Base-by-base conservation (phyloP, 92 coral and sea anemone species). In the Epizoanthus scotinus region DNA sequence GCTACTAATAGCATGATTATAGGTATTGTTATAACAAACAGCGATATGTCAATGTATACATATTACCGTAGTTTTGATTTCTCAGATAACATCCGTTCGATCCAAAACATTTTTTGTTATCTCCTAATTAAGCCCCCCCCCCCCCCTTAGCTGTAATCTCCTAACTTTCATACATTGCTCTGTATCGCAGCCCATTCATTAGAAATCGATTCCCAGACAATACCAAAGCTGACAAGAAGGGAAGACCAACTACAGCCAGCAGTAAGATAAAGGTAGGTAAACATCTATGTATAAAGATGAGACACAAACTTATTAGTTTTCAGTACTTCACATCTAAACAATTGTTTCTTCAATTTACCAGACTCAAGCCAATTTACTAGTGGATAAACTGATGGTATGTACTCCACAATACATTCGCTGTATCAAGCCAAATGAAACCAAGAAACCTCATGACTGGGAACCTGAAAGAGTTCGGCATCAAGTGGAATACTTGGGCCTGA, bases 341-440 rank as follows among this genome's bases (percentile, higher is more conserved):
- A 40, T 18, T 5, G 44, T 22, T 58, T 14, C 38, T 69, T 62
- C 82, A 24, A 15, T 12, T 63, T 13, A 47, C 27, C 73, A 96
- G 99, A 85, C 98, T 58, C 99, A 96, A 87, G 94, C 98, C 10
- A 96, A 96, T 71, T 83, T 42, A 28, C 84, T 96, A 18, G 99
- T 96, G 40, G 99, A 96, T 72, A 94, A 73, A 85, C 79, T 96
- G 28, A 96, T 88, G 94, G 85, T 83, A 86, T 96, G 98, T 49
- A 96, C 99, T 0, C 99, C 99, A 3, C 99, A 96, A 65, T 96
- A 96, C 83, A 96, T 96, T 70, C 99, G 99, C 29, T 96, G 99
- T 59, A 93, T 96, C 86, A 96, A 96, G 84, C 99, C 99, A 13
- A 96, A 96, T 79, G 99, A 96, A 70, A 93, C 96, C 47, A 96